These are phyloP conservation scores for Megalurothrips usitatus DNA, from an alignment of 2,888 invertebrate genomes.

Conservation along the genomic window DNA sequence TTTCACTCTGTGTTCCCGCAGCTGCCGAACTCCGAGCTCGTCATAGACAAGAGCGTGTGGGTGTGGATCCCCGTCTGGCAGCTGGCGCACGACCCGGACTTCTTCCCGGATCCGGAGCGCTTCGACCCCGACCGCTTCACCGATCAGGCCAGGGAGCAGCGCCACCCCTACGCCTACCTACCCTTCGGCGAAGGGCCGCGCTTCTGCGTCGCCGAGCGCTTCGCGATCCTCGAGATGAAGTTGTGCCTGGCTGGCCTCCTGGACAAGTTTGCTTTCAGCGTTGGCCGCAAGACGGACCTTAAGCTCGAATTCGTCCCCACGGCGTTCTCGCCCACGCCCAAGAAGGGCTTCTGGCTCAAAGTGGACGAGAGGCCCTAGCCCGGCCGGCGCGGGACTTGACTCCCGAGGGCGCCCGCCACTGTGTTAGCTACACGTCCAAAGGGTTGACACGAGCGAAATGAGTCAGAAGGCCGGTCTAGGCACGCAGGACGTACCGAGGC, in stretches of 20 bases:
- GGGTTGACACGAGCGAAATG: too few relatives aligned
- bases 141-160: too few relatives aligned
- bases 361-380: constrained; percentile 32
- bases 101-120: too few relatives aligned
- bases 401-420: too few relatives aligned
- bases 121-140: too few relatives aligned
- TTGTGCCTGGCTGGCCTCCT: constrained; percentile 51
- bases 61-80: constrained; percentile 8
- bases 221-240: constrained; percentile 54
- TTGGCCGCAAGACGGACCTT: constrained; percentile 35
- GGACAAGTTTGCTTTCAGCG: constrained; percentile 40
- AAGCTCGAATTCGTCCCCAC: constrained; percentile 37
- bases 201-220: constrained; percentile 42
- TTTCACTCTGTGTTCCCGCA: background rate
- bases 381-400: too few relatives aligned
- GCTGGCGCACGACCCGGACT: constrained; percentile 16
- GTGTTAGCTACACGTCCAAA: too few relatives aligned
- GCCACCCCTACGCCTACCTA: too few relatives aligned
- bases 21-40: background rate
- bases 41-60: background rate
- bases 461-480: too few relatives aligned
- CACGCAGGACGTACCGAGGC: too few relatives aligned
- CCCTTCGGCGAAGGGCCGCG: too few relatives aligned
- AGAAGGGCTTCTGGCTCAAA: constrained; percentile 38
- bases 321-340: constrained; percentile 37